These are phyloP conservation scores for Anthrax anthrax DNA, from an alignment of 2,888 invertebrate species.

Conservation along the genomic window DNA sequence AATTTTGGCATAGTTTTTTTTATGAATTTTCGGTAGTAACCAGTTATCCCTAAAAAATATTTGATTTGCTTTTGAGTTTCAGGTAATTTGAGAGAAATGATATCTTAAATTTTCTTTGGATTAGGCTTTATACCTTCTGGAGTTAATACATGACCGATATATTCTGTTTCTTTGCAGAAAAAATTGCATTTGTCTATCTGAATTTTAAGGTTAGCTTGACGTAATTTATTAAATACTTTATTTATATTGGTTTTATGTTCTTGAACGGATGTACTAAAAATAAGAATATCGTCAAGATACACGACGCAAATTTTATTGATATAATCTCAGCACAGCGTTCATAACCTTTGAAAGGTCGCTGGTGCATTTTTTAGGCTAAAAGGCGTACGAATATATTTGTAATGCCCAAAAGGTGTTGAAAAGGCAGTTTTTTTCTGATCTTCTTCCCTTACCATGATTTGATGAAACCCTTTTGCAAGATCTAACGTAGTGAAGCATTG, in stretches of 20 bases:
- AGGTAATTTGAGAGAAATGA: background rate
- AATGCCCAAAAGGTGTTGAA: conserved; percentile 17
- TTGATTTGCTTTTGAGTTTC: background rate
- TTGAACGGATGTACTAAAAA: conserved; percentile 10
- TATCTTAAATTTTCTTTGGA: background rate
- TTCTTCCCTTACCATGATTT: conserved; percentile 15
- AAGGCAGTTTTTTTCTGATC: conserved; percentile 21
- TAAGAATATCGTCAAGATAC: conserved; percentile 20
- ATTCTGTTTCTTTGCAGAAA: background rate
- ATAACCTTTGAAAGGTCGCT: conserved; percentile 23
- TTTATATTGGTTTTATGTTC: conserved; percentile 13
- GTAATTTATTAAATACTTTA: background rate
- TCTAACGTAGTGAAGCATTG: conserved; percentile 16
- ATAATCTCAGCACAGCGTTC: conserved; percentile 16
- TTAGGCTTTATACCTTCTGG: background rate
- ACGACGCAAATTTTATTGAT: conserved; percentile 10
- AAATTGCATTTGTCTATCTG: background rate
- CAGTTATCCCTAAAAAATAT: background rate
- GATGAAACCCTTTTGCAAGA: conserved; percentile 17
- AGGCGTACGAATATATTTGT: conserved; percentile 20
- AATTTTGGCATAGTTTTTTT: background rate
- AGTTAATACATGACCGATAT: background rate
- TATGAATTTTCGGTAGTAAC: background rate
- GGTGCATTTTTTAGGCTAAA: conserved; percentile 21
- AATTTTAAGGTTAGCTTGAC: background rate